Evolutionary conservation across 2,113 vertebrate species (phyloP).

Genomic region (Tinamus guttatus): DNA sequence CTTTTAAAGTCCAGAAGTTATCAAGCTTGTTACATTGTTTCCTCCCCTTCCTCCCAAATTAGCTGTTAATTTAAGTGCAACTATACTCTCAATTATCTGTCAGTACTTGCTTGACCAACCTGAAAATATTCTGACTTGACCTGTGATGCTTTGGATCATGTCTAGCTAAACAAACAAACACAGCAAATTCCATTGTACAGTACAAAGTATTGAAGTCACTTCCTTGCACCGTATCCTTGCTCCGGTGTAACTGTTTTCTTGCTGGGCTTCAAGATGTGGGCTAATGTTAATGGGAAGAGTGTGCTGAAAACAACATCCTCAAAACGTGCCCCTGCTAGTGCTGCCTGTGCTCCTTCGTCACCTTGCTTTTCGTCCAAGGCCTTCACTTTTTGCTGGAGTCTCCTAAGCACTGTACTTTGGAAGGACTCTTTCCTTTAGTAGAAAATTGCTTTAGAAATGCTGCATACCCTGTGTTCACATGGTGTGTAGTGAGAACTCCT

Average conservation of each 20-base stretch:
- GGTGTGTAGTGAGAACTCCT: not conserved
- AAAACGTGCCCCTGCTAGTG: fast-evolving
- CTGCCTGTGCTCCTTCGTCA: not conserved
- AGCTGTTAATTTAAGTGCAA: not conserved
- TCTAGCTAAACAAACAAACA: not conserved
- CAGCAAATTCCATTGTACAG: not conserved
- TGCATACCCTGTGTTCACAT: fast-evolving
- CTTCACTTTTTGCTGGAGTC: not conserved
- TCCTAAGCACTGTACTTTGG: fast-evolving
- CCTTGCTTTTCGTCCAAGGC: fast-evolving
- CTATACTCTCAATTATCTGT: not conserved
- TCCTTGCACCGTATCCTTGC: not conserved
- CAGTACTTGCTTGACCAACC: not conserved
- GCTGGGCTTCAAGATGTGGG: not conserved
- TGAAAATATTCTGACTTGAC: not conserved
- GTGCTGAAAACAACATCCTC: not conserved
- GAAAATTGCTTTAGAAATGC: not conserved
- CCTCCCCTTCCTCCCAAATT: fast-evolving
- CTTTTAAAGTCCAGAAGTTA: not conserved
- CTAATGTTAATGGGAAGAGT: fast-evolving
- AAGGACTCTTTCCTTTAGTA: not conserved
- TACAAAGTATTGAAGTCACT: fast-evolving
- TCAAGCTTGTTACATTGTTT: not conserved
- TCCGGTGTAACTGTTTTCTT: too few species aligned
- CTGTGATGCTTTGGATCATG: not conserved